A percentile compares a stretch with the other conserved stretches of the same genome.
Evolutionary conservation across 2,888 invertebrate species (phyloP).

Genomic region (Rhagium mordax): DNA sequence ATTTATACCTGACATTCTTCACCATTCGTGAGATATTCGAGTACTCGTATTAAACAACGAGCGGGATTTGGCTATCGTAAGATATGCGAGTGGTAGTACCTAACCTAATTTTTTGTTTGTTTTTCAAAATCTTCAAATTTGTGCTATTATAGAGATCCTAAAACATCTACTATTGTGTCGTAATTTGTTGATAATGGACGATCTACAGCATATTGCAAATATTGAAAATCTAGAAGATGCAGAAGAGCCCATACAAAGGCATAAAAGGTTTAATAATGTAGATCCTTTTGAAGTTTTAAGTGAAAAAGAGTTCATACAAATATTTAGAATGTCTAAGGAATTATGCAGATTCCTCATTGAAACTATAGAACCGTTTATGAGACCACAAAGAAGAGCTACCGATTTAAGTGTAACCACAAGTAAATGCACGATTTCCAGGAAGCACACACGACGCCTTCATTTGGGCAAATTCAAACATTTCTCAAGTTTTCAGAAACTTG

Average conservation of each 20-base stretch:
- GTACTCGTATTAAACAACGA: not conserved
- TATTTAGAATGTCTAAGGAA: slow-evolving; percentile 15
- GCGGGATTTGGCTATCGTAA: not conserved
- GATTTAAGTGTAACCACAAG: not conserved
- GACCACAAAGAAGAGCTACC: slow-evolving; percentile 4
- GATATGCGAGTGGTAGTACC: no score
- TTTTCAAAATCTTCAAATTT: not conserved
- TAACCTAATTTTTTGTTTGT: no score
- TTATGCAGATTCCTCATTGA: slow-evolving; percentile 20
- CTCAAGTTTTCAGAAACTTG: no score
- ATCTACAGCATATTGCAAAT: not conserved
- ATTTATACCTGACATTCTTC: no score
- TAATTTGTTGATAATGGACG: not conserved
- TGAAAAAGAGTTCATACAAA: slow-evolving; percentile 15
- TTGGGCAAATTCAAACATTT: no score
- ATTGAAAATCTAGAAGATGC: not conserved
- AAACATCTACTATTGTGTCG: not conserved
- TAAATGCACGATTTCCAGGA: no score
- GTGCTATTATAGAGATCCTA: not conserved
- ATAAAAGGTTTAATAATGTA: slow-evolving; percentile 6
- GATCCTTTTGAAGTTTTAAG: slow-evolving; percentile 18
- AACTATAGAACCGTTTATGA: slow-evolving; percentile 9
- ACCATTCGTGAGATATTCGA: not conserved
- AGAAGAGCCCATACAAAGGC: not conserved
- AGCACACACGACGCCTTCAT: no score